Evolutionary conservation across 2,888 invertebrate genomes (phyloP), one percentile per base, ranked within the genome.

Genomic region (Mythimna ferrago): DNA sequence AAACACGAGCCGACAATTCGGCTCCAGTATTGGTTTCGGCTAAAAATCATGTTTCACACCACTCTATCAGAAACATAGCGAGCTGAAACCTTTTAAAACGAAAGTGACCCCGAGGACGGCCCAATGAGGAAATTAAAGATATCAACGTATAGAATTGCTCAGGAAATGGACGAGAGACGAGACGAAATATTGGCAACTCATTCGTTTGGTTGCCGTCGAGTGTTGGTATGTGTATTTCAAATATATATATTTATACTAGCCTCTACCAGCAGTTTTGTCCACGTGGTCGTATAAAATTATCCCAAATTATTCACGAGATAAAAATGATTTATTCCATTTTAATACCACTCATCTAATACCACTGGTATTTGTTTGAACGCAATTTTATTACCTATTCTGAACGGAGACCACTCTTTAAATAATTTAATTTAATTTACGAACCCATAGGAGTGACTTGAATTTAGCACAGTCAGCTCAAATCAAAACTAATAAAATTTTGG

Each of bases 41-140:
- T 1, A 6, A 41, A 41, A 61, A 41, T 21, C 21, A 0, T 44
- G 16, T 53, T 35, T 58, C 9, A 19, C 35, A 35, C 0, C 6
- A 44, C 58, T 58, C 77, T 58, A 68, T 11, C 78, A 62, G 69
- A 78, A 72, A 76, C 76, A 86, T 78, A 80, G 81, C 76, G 75
- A 67, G 44, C 57, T 65, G 66, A 74, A 48, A 78, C 86, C 86
- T 82, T 86, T 85, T 79, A 77, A 76, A 79, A 81, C 66, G 83
- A 84, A 88, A 84, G 84, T 88, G 86, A 83, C 82, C 86, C 82
- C 83, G 83, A 78, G 86, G 85, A 87, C 87, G 87, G 63, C 62
- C 71, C 72, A 85, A 89, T 87, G 87, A 85, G 89, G 88, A 88
- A 90, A 90, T 90, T 90, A 90, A 87, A 89, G 88, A 89, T 89